These are phyloP conservation scores for Druceiella hillmani DNA, from an alignment of 2,888 invertebrate species.

Conservation along the genomic window DNA sequence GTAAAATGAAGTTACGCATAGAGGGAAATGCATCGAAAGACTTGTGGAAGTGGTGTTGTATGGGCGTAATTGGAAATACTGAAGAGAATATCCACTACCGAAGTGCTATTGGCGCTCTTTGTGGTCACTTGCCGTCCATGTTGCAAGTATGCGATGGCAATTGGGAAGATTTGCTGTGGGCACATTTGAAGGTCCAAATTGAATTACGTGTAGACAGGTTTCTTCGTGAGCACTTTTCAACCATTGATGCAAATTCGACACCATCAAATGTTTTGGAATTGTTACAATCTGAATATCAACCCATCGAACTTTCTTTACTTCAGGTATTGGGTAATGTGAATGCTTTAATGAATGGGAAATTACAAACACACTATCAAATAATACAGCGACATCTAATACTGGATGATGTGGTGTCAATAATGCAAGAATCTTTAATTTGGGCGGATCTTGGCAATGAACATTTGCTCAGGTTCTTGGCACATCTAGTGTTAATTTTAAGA, in stretches of 20 bases:
- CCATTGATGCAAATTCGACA: constrained; percentile 42
- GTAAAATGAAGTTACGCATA: constrained; percentile 49
- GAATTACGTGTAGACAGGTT: constrained; percentile 77
- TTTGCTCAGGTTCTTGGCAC: constrained; percentile 76
- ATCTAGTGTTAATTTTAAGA: constrained; percentile 77
- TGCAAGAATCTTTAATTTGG: constrained; percentile 67
- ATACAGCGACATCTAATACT: constrained; percentile 84
- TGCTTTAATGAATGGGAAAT: constrained; percentile 49
- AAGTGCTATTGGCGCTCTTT: constrained; percentile 72
- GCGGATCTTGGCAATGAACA: constrained; percentile 49
- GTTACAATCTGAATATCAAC: constrained; percentile 36
- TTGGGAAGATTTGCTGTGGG: constrained; percentile 92
- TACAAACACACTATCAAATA: constrained; percentile 62
- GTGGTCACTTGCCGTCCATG: constrained; percentile 77
- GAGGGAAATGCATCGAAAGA: constrained; percentile 81
- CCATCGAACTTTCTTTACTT: constrained; percentile 39
- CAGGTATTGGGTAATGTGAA: constrained; percentile 44
- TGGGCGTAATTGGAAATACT: constrained; percentile 54
- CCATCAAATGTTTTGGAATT: constrained; percentile 39
- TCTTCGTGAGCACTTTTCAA: constrained; percentile 43
- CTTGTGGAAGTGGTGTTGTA: constrained; percentile 71
- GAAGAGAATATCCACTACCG: constrained; percentile 51
- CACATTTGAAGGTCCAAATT: constrained; percentile 73
- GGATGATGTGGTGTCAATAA: constrained; percentile 68
- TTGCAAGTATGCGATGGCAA: constrained; percentile 66